These are phyloP conservation scores for Bursaphelenchus mucronatus DNA, from an alignment of 1,140 invertebrate genomes.

Conservation along the genomic window DNA sequence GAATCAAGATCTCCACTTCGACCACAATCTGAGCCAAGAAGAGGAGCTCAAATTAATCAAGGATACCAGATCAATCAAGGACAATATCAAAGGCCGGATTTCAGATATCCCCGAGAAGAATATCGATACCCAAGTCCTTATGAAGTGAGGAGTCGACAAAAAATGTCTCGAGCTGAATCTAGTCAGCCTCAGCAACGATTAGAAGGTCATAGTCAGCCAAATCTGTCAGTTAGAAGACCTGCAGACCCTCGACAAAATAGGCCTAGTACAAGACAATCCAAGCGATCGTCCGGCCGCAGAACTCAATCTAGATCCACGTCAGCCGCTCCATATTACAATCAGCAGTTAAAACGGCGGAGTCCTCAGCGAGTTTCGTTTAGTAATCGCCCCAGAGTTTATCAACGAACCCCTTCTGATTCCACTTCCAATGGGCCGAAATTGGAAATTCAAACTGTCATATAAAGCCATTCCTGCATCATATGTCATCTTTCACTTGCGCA, in stretches of 20 bases:
- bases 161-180: too few species aligned
- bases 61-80: background rate
- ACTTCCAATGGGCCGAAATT: constrained; percentile 4
- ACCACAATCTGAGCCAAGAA: background rate
- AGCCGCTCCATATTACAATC: background rate
- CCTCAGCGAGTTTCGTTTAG: constrained; percentile 17
- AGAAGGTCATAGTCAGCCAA: too few species aligned
- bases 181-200: too few species aligned
- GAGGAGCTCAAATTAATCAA: background rate
- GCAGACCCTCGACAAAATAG: background rate
- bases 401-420: constrained; percentile 7
- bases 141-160: too few species aligned
- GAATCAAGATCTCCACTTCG: constrained; percentile 15
- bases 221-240: background rate
- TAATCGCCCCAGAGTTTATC: constrained; percentile 6
- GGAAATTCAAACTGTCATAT: constrained; percentile 20
- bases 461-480: background rate
- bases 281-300: constrained; percentile 3
- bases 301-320: constrained; percentile 10
- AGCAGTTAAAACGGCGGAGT: background rate
- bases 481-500: too few species aligned
- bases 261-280: background rate
- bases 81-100: background rate
- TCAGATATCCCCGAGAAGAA: background rate
- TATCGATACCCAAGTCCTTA: background rate